Percentiles rank a stretch among this genome's conserved stretches.
Conservation (phyloP, 2,888 invertebrate species). For the Siphlonurus alternatus region DNA sequence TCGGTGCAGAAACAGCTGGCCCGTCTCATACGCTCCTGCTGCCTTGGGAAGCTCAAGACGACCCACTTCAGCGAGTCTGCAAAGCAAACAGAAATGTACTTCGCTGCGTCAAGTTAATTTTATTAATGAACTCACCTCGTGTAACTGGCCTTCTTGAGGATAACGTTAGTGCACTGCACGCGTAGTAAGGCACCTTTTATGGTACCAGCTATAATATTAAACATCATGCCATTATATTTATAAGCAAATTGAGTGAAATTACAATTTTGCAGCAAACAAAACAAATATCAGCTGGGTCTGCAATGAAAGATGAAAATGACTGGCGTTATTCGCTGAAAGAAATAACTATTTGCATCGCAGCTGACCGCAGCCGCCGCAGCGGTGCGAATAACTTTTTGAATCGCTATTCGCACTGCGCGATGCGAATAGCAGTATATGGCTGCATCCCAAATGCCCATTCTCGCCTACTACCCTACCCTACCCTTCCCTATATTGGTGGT, state of each 20-base stretch:
- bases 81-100: background rate
- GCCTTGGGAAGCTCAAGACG: constrained; percentile 73
- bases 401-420: no score
- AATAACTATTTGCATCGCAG: no score
- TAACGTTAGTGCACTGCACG: background rate
- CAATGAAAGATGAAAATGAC: no score
- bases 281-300: background rate
- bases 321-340: no score
- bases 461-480: no score
- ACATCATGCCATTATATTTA: background rate
- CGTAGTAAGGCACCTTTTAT: background rate
- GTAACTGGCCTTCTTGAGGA: background rate
- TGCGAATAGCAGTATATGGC: no score
- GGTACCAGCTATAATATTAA: background rate
- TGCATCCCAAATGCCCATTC: no score
- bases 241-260: background rate
- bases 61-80: constrained; percentile 86
- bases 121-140: no score
- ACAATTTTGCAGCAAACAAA: background rate
- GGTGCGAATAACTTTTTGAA: no score
- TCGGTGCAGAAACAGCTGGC: constrained; percentile 87
- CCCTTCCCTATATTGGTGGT: no score
- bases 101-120: no score
- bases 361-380: no score
- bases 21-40: constrained; percentile 85